phyloP scores from a whole-genome alignment of 92 coral and sea anemone species.

The Paragorgia papillata region DNA sequence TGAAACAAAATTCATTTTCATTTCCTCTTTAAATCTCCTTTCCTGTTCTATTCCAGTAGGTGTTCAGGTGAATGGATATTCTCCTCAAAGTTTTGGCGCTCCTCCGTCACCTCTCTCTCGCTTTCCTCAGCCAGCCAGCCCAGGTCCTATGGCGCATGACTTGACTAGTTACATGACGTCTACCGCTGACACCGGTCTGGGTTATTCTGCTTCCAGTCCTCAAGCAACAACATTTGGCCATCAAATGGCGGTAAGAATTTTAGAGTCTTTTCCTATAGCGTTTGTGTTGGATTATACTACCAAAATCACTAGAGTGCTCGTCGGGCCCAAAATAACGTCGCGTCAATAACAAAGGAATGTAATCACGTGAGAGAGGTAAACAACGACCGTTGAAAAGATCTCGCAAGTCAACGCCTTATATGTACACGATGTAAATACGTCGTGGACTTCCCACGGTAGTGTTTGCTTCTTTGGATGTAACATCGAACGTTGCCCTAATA shows the following conservation, averaged over 20 bases:
- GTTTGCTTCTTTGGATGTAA: conserved; percentile 46
- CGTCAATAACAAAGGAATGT: too few relatives aligned
- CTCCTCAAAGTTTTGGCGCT: conserved; percentile 85
- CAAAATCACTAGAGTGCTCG: too few relatives aligned
- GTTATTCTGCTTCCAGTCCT: conserved; percentile 95
- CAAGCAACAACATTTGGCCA: conserved; percentile 93
- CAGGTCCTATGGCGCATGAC: conserved; percentile 90
- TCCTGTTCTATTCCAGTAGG: conserved; percentile 40
- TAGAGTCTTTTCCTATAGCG: background rate
- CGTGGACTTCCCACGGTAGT: too few relatives aligned
- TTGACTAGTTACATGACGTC: conserved; percentile 79
- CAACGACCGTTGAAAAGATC: too few relatives aligned
- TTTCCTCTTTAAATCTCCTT: too few relatives aligned
- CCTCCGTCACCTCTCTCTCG: conserved; percentile 96
- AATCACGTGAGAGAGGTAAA: too few relatives aligned
- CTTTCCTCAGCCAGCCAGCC: conserved; percentile 84
- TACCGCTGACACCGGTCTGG: conserved; percentile 79
- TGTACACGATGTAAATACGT: too few relatives aligned
- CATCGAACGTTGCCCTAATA: too few relatives aligned
- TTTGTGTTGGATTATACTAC: too few relatives aligned
- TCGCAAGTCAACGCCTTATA: too few relatives aligned
- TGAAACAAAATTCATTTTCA: too few relatives aligned
- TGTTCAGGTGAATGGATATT: conserved; percentile 77
- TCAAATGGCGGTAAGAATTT: conserved; percentile 76
- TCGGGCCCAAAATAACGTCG: too few relatives aligned